phyloP scores from a whole-genome alignment of 2,888 invertebrate species.

The Lepas anatifera region DNA sequence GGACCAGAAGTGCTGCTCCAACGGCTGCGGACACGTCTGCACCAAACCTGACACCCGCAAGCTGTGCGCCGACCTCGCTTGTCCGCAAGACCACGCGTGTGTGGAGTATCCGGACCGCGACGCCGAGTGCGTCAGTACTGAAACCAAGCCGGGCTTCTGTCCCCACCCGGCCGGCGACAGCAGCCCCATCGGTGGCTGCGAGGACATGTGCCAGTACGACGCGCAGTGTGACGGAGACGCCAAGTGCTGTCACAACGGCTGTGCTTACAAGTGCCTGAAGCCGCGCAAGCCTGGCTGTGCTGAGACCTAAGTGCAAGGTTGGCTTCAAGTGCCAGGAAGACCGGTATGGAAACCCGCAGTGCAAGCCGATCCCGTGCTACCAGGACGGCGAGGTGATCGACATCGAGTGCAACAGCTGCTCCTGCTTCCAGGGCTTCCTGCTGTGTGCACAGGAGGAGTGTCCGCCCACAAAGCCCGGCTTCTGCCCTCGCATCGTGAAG shows the following conservation, averaged over 20 bases:
- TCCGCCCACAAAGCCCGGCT: background rate
- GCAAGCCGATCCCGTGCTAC: background rate
- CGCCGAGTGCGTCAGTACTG: background rate
- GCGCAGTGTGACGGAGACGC: background rate
- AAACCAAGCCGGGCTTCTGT: background rate
- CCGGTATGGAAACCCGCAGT: background rate
- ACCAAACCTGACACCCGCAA: background rate
- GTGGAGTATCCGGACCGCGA: background rate
- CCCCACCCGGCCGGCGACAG: background rate
- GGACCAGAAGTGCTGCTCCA: background rate
- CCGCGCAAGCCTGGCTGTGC: background rate
- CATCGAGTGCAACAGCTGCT: background rate
- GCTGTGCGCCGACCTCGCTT: background rate
- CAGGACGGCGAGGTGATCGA: constrained; percentile 5
- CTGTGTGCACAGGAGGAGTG: background rate
- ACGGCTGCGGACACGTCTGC: background rate
- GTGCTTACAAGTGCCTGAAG: background rate
- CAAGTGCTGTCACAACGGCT: background rate
- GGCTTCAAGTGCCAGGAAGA: background rate
- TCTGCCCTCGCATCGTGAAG: background rate
- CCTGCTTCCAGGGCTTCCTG: constrained; percentile 4
- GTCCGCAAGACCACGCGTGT: background rate
- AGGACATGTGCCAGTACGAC: background rate
- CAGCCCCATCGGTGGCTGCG: background rate
- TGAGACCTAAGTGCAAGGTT: background rate